Evolutionary conservation across 37 sponge, comb jelly and placozoan species (phyloP).

Genomic region (Chondrosia reniformis): DNA sequence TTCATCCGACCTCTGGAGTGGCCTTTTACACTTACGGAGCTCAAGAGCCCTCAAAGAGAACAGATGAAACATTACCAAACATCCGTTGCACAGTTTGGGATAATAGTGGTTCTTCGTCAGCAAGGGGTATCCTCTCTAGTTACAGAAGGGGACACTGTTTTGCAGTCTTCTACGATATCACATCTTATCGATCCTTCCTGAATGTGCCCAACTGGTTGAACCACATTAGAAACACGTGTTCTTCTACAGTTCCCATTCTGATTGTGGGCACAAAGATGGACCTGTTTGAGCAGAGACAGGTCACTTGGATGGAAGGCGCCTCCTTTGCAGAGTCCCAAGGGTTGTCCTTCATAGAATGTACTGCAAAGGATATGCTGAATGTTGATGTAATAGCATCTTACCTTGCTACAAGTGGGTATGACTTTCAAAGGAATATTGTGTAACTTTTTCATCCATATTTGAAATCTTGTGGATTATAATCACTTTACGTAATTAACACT

Average conservation of each 20-base stretch:
- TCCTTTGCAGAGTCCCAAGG: not conserved
- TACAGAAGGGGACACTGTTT: not conserved
- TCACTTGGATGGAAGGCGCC: not conserved
- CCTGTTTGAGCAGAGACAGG: not conserved
- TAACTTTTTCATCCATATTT: too few species aligned
- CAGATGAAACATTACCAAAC: too few species aligned
- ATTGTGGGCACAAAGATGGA: not conserved
- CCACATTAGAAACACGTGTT: not conserved
- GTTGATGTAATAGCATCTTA: not conserved
- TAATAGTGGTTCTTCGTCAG: not conserved
- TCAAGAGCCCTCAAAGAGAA: not conserved
- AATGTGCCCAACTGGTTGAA: not conserved
- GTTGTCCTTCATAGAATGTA: not conserved
- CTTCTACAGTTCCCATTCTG: not conserved
- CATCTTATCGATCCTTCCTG: not conserved
- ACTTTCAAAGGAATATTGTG: too few species aligned
- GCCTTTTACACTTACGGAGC: not conserved
- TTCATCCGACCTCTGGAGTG: not conserved
- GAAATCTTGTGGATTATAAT: too few species aligned
- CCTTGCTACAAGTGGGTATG: too few species aligned
- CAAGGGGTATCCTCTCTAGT: not conserved
- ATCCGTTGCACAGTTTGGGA: not conserved
- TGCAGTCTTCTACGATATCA: slow-evolving; percentile 3
- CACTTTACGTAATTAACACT: too few species aligned
- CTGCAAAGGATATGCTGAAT: not conserved